phyloP scores from a whole-genome alignment of 2,888 invertebrate genomes.

The Polydrusus tereticollis region DNA sequence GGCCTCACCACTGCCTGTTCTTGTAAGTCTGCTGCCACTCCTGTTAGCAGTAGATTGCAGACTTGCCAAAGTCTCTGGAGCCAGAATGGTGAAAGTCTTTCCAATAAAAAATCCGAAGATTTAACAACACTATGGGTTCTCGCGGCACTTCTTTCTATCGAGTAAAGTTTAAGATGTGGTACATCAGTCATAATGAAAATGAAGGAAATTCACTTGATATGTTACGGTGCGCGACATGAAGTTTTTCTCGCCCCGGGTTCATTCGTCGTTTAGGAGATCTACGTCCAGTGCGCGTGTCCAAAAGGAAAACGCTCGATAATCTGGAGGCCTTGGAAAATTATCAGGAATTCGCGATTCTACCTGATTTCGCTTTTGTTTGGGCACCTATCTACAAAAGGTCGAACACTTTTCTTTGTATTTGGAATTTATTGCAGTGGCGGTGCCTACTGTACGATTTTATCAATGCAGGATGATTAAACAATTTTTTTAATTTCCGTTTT shows the following conservation, averaged over 20 bases:
- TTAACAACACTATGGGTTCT: constrained; percentile 43
- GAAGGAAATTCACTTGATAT: constrained; percentile 59
- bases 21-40: constrained; percentile 55
- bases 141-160: constrained; percentile 56
- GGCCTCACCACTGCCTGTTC: constrained; percentile 57
- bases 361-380: constrained; percentile 32
- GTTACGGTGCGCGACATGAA: constrained; percentile 64
- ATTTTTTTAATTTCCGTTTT: too few relatives aligned
- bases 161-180: constrained; percentile 56
- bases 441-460: too few relatives aligned
- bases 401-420: constrained; percentile 18
- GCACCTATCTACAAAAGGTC: constrained; percentile 26
- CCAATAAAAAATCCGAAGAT: constrained; percentile 54
- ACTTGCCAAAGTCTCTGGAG: constrained; percentile 64
- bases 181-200: constrained; percentile 65
- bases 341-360: constrained; percentile 29
- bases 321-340: constrained; percentile 27
- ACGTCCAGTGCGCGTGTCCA: constrained; percentile 5
- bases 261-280: constrained; percentile 19
- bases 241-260: constrained; percentile 54
- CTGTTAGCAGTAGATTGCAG: constrained; percentile 56
- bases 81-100: constrained; percentile 63
- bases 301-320: constrained; percentile 33
- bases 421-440: constrained; percentile 8
- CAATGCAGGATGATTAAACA: too few relatives aligned